Evolutionary conservation across 2,888 invertebrate species (phyloP).

Genomic region (Linnaemya vulpina): DNA sequence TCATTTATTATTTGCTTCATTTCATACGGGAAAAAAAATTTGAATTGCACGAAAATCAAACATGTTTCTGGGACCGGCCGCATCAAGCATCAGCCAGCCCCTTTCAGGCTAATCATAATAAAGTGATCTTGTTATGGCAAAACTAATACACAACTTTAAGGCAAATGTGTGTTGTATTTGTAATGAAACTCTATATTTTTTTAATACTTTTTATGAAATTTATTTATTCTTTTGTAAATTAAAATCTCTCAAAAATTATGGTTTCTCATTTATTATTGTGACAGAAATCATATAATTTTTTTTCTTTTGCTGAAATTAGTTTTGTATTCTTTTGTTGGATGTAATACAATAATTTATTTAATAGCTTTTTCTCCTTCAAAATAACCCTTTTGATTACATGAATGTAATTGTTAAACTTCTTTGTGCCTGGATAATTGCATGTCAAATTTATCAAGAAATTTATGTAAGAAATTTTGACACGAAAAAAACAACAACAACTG

Average conservation of each 20-base stretch:
- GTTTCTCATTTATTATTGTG: conserved; percentile 70
- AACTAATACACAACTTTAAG: conserved; percentile 35
- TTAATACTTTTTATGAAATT: conserved; percentile 18
- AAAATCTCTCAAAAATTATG: conserved; percentile 46
- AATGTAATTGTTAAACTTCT: too few species aligned
- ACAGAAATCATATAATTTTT: conserved; percentile 70
- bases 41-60: conserved; percentile 30
- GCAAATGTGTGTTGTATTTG: conserved; percentile 34
- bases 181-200: conserved; percentile 56
- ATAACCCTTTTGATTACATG: conserved; percentile 29
- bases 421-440: conserved; percentile 21
- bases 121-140: conserved; percentile 68
- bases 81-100: conserved; percentile 41
- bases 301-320: conserved; percentile 37
- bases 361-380: conserved; percentile 24
- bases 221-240: conserved; percentile 40
- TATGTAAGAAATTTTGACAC: background rate
- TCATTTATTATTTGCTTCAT: conserved; percentile 44
- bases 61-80: conserved; percentile 50
- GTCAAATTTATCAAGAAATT: background rate
- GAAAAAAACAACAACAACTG: too few species aligned
- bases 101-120: conserved; percentile 66
- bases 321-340: background rate
- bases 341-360: conserved; percentile 31
- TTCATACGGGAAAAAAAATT: conserved; percentile 2